These are phyloP conservation scores for Neoarius graeffei DNA, from an alignment of 2,113 vertebrate species.

Conservation along the genomic window DNA sequence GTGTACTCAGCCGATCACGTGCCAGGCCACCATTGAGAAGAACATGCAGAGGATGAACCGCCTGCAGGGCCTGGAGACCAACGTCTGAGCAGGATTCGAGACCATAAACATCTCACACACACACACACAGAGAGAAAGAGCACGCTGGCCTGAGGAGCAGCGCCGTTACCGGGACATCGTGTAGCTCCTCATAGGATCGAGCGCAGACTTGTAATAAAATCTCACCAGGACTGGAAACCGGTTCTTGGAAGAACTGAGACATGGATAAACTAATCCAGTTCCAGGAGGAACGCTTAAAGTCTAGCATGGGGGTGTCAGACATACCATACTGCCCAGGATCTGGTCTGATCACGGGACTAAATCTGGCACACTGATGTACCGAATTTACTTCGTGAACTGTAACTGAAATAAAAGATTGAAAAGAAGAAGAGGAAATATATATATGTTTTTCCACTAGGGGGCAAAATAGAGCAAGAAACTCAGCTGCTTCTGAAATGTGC, in stretches of 20 bases:
- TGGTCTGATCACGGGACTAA: no score
- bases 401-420: neutral
- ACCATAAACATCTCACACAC: no score
- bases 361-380: neutral
- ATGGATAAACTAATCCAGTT: neutral
- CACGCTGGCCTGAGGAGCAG: neutral
- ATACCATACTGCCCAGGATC: no score
- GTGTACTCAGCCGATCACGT: conserved; percentile 88
- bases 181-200: neutral
- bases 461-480: neutral
- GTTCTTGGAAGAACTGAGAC: neutral
- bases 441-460: neutral
- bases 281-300: neutral
- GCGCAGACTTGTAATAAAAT: neutral
- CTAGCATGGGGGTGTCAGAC: neutral
- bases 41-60: conserved; percentile 97
- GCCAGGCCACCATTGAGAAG: conserved; percentile 86
- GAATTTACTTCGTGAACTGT: neutral
- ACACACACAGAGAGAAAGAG: neutral
- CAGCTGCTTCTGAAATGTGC: neutral
- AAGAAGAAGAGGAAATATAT: no score
- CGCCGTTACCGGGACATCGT: no score
- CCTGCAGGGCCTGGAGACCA: conserved; percentile 90
- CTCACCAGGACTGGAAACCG: neutral
- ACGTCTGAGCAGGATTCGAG: conserved; percentile 75